Base-by-base conservation (phyloP, 2,888 invertebrate species). In the Prosapia bicincta region DNA sequence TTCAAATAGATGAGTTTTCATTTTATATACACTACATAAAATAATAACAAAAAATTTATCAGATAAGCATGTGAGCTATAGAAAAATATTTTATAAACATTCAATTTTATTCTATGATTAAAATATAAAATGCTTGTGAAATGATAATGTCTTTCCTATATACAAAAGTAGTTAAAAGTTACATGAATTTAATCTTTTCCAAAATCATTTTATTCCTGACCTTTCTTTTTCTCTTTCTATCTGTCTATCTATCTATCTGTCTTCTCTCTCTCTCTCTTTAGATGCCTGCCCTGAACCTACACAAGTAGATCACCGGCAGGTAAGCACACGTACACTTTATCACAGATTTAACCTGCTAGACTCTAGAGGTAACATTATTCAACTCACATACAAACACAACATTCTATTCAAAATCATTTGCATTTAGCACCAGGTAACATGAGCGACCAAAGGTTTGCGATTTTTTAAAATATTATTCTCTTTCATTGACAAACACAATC, bases 181-280 rank as follows among this genome's bases (percentile, higher is more conserved):
- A 20, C 54, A 54, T 54, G 20, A 54, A 20, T 20, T 54, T 20
- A 20, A 54, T 54, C 54, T 54, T 1, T 54, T 38, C 38, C 38
- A 7, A 38, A 38, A 38, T 20, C 54, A n/a, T 54, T 54, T 20
- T 54, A 54, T 54, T 54, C 54, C 54, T 54, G 13, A 54, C 54
- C 73, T 69, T 73, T 69, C 73, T 81, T 80, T 79, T 80, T 79
- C 81, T n/a, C n/a, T n/a, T n/a, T 82, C 79, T 81, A 77, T 81
- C 81, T 82, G 79, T 82, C 81, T 81, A 79, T 80, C 79, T 82
- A 80, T 81, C 79, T 81, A 79, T 79, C 80, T 81, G 79, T 81
- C 79, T 80, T 81, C 79, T 81, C 80, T 79, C 80, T 81, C 78
- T 80, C 79, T 81, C 81, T 81, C 81, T 80, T 80, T 82, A 81